Percentiles rank a stretch among this genome's conserved stretches.
phyloP scores from a whole-genome alignment of 2,113 vertebrate genomes.

The Guaruba guarouba region DNA sequence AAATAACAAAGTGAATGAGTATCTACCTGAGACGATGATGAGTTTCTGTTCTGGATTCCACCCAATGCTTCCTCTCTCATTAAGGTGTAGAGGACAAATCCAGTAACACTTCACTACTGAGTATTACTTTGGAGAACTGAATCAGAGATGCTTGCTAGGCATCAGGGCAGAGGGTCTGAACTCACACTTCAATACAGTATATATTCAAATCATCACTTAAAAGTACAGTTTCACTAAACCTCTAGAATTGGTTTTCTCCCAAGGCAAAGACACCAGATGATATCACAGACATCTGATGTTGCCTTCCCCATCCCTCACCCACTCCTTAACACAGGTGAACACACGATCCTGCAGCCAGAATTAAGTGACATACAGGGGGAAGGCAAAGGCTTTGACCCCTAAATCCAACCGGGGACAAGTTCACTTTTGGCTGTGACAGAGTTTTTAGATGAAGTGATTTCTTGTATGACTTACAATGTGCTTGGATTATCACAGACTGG shows the following conservation, averaged over 20 bases:
- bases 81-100: neutral
- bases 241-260: neutral
- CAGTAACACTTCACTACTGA: neutral
- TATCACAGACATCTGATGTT: neutral
- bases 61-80: neutral
- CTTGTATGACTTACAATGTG: neutral
- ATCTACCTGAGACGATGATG: neutral
- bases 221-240: neutral
- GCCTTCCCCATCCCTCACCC: neutral
- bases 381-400: neutral
- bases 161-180: neutral
- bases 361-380: neutral
- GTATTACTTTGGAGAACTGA: neutral
- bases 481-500: conserved; percentile 21
- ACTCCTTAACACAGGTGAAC: neutral
- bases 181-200: neutral
- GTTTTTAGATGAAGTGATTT: neutral
- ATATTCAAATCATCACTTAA: neutral
- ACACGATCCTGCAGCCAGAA: neutral
- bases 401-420: neutral
- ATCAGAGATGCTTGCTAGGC: neutral
- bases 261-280: neutral
- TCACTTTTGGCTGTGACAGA: neutral
- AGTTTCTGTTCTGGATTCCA: neutral
- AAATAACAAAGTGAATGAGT: neutral